A percentile compares a stretch with the other conserved stretches of the same genome.
Evolutionary conservation across 2,888 invertebrate genomes (phyloP).

Genomic region (Leptinotarsa tumamoca): DNA sequence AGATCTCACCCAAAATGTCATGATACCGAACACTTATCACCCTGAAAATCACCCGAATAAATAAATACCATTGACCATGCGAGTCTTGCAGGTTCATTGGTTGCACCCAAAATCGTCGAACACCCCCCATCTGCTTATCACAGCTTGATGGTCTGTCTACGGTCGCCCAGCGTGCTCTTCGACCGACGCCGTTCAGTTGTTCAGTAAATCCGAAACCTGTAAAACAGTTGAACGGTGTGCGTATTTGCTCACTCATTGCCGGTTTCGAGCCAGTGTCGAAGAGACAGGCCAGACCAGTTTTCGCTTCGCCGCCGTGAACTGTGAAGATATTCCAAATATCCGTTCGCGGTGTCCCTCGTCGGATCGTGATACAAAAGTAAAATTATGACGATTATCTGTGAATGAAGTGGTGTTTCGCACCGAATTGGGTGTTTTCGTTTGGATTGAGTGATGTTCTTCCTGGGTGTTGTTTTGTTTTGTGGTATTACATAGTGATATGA

Average conservation of each 20-base stretch:
- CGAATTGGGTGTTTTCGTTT: slow-evolving; percentile 14
- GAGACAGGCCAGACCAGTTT: slow-evolving; percentile 34
- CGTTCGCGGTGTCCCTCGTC: slow-evolving; percentile 14
- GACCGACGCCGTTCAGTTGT: slow-evolving; percentile 17
- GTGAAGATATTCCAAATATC: slow-evolving; percentile 34
- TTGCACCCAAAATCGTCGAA: slow-evolving; percentile 17
- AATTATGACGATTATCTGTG: slow-evolving; percentile 31
- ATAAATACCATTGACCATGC: slow-evolving; percentile 18
- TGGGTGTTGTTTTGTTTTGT: slow-evolving; percentile 10
- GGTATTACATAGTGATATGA: slow-evolving; percentile 4
- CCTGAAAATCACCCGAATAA: slow-evolving; percentile 12
- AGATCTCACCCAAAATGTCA: slow-evolving; percentile 17
- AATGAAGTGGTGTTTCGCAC: slow-evolving; percentile 14
- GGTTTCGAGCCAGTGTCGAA: slow-evolving; percentile 23
- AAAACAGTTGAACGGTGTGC: slow-evolving; percentile 32
- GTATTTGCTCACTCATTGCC: slow-evolving; percentile 30
- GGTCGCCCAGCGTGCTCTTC: slow-evolving; percentile 17
- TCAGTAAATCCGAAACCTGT: slow-evolving; percentile 31
- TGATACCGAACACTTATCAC: slow-evolving; percentile 18
- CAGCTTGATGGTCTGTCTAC: slow-evolving; percentile 20
- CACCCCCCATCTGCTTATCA: slow-evolving; percentile 17
- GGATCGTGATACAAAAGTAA: slow-evolving; percentile 27
- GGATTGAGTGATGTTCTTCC: slow-evolving; percentile 3
- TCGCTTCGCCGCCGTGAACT: slow-evolving; percentile 22
- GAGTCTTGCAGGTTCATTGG: slow-evolving; percentile 18